Percentiles rank a stretch among this genome's conserved stretches.
Evolutionary conservation across 92 coral and sea anemone genomes (phyloP).

Genomic region (Porites rus): DNA sequence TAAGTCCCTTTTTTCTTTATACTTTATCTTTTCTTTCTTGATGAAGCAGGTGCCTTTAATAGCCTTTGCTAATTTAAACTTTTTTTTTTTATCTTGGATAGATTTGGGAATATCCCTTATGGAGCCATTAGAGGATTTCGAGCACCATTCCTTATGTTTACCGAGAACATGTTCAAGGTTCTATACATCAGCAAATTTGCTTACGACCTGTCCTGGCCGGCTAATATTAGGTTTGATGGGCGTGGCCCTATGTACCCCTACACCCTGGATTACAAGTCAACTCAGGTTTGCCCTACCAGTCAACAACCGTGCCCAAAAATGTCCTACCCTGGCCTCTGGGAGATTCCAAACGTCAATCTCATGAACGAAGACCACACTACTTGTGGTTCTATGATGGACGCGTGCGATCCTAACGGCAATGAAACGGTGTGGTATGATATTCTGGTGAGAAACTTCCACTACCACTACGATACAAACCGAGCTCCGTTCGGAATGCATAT

Average conservation of each 20-base stretch:
- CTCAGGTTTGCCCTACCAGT: slow-evolving; percentile 70
- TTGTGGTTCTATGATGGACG: slow-evolving; percentile 89
- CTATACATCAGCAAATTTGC: slow-evolving; percentile 66
- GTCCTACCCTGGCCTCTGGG: slow-evolving; percentile 91
- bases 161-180: slow-evolving; percentile 80
- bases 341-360: slow-evolving; percentile 76
- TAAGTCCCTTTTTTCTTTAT: too few species aligned
- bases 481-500: slow-evolving; percentile 90
- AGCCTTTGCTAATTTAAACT: neutral
- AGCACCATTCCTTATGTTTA: slow-evolving; percentile 55
- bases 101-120: slow-evolving; percentile 39
- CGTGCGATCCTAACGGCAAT: slow-evolving; percentile 65
- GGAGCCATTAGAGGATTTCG: slow-evolving; percentile 22
- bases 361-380: slow-evolving; percentile 80
- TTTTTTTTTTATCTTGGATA: neutral
- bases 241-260: slow-evolving; percentile 82
- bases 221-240: slow-evolving; percentile 56
- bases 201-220: slow-evolving; percentile 89
- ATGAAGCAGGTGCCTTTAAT: too few species aligned
- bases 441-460: slow-evolving; percentile 75
- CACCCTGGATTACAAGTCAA: slow-evolving; percentile 79
- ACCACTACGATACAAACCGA: slow-evolving; percentile 76
- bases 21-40: too few species aligned
- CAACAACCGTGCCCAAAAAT: slow-evolving; percentile 62
- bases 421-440: slow-evolving; percentile 70